Conservation (phyloP, 2,113 vertebrate genomes). For the Lasiurus cinereus region DNA sequence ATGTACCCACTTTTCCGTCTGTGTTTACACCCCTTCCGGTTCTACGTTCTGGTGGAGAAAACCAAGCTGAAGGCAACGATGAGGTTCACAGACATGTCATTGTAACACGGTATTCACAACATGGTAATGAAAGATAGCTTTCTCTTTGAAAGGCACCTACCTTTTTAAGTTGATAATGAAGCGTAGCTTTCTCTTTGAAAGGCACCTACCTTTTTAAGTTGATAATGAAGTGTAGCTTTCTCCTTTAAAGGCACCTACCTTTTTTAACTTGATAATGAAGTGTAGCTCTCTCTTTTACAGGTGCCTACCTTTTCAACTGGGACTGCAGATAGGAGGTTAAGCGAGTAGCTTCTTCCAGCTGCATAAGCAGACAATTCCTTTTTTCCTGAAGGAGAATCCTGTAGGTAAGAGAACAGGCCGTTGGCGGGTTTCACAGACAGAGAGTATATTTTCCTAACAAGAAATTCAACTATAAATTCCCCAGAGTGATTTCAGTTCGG, state of each 20-base stretch:
- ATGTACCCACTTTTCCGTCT: neutral
- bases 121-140: neutral
- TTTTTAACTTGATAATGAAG: constrained; percentile 88
- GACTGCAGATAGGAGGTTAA: constrained; percentile 96
- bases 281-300: neutral
- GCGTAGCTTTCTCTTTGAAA: neutral
- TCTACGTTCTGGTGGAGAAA: neutral
- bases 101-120: neutral
- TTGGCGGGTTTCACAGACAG: neutral
- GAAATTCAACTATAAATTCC: neutral
- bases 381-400: constrained; percentile 98
- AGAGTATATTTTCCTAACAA: neutral
- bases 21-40: neutral
- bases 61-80: neutral
- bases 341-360: constrained; percentile 96
- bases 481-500: neutral
- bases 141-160: constrained; percentile 81
- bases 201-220: constrained; percentile 92
- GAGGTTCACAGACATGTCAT: neutral
- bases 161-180: constrained; percentile 90
- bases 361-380: constrained; percentile 94
- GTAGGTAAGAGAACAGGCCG: constrained; percentile 59
- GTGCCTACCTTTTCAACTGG: constrained; percentile 93
- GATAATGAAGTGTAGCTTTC: neutral
- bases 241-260: constrained; percentile 85